Base-by-base conservation (phyloP, 2,113 vertebrate species). In the Bujurquina vittata region DNA sequence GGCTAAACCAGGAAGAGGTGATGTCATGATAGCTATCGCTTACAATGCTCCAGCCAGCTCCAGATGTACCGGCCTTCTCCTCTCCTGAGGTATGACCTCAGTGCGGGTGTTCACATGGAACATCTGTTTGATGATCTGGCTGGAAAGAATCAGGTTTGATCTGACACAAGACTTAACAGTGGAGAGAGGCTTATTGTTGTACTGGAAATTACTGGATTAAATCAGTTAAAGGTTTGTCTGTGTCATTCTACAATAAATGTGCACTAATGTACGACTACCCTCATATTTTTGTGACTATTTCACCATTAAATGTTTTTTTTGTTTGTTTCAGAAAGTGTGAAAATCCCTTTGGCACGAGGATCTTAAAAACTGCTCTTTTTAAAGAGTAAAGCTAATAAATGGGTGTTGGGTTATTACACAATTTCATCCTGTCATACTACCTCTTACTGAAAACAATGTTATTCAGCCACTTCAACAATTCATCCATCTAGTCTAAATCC, bases 1-100 rank as follows among this genome's bases (percentile, higher is more conserved):
- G 94, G 95, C 96, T 95, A 94, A 96, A 94, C 95, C 95, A 96
- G 97, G 97, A 97, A 96, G 95, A 95, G 96, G 94, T 98, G 97
- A 98, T 93, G 97, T 98, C 96, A 98, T 96, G 95, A 95, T 91
- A 94, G 95, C 92, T 97, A 97, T 97, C 96, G 89, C 95, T 97
- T 98, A 96, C 97, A 97, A 95, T 96, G 96, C 96, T 95, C 94
- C 77, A 84, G 86, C 84, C 89, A 96, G 93, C 96, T 96, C 95
- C 97, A 95, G 95, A 97, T 97, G 97, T 96, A 96, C 95, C 94
- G 94, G 89, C 84, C 79, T 84, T 76, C 74, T 17, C 90, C 95
- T 96, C 96, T 95, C 93, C 92, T 87, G 95, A 90, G 94, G 94
- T 95, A 97, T 98, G 96, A 98, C 96, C 96, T 99, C 97, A 98